Evolutionary conservation across 2,888 invertebrate species (phyloP).

Genomic region (Anarsia innoxiella): DNA sequence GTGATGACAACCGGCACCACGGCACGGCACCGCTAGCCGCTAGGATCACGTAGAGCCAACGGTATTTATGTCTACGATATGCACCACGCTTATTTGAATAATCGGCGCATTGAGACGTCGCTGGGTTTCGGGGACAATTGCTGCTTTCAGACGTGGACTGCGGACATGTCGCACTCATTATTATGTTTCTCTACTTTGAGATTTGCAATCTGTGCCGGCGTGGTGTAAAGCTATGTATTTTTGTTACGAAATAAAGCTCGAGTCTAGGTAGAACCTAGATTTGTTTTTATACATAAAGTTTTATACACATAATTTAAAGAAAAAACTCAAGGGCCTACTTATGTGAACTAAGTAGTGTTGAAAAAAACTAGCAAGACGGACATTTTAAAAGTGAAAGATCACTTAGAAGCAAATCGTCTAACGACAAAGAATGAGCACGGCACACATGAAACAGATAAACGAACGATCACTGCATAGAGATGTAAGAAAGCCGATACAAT

Average conservation of each 20-base stretch:
- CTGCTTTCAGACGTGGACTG: conserved; percentile 4
- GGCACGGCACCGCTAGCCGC: conserved; percentile 49
- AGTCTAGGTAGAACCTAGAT: too few relatives aligned
- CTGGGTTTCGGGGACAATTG: conserved; percentile 21
- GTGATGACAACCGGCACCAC: conserved; percentile 49
- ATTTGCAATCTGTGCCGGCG: too few relatives aligned
- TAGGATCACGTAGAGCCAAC: conserved; percentile 64
- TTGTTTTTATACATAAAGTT: too few relatives aligned
- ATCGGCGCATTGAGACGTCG: conserved; percentile 37
- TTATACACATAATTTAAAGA: too few relatives aligned
- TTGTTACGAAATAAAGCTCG: too few relatives aligned
- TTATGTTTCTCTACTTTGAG: too few relatives aligned
- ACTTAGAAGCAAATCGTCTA: conserved; percentile 4
- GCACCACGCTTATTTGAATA: conserved; percentile 57
- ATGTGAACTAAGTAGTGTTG: too few relatives aligned
- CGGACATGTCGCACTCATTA: conserved; percentile 7
- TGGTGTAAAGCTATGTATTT: too few relatives aligned
- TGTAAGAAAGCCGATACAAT: conserved; percentile 53
- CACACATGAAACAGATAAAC: conserved; percentile 12
- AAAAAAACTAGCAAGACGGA: conserved; percentile 3
- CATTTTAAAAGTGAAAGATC: too few relatives aligned
- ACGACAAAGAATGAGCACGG: conserved; percentile 6
- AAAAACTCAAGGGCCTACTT: too few relatives aligned
- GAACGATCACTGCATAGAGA: conserved; percentile 23
- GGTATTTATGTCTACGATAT: conserved; percentile 41